Percentiles rank a stretch among this genome's conserved stretches.
These are phyloP conservation scores for Drosophila sordidula DNA, from an alignment of 2,888 invertebrate species.

Conservation along the genomic window DNA sequence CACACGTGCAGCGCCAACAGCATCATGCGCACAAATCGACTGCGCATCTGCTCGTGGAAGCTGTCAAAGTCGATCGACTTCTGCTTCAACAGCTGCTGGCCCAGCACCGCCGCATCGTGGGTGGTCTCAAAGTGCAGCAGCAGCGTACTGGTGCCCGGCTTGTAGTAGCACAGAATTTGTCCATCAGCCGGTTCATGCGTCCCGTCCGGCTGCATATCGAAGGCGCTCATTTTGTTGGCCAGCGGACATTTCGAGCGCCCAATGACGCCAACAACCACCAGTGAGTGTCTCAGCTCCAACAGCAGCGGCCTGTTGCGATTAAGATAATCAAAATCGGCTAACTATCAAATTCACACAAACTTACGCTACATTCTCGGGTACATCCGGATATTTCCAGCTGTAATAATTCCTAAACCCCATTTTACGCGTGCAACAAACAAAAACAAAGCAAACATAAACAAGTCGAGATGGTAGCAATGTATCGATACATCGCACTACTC, in stretches of 20 bases:
- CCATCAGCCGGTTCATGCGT: slow-evolving; percentile 82
- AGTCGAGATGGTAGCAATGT: slow-evolving; percentile 26
- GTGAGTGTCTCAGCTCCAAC: slow-evolving; percentile 30
- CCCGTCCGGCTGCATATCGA: slow-evolving; percentile 65
- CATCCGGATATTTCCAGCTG: slow-evolving; percentile 76
- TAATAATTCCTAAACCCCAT: slow-evolving; percentile 65
- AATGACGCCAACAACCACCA: slow-evolving; percentile 84
- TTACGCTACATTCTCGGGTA: slow-evolving; percentile 74
- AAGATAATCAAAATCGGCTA: background rate
- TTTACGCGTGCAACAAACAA: slow-evolving; percentile 21
- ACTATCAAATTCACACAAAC: slow-evolving; percentile 5
- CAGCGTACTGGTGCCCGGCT: slow-evolving; percentile 86
- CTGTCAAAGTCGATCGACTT: slow-evolving; percentile 72
- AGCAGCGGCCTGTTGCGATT: slow-evolving; percentile 36
- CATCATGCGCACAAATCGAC: slow-evolving; percentile 88
- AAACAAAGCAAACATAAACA: slow-evolving; percentile 46
- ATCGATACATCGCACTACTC: slow-evolving; percentile 11
- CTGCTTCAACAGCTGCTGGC: slow-evolving; percentile 60
- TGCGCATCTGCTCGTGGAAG: slow-evolving; percentile 81
- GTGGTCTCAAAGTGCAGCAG: slow-evolving; percentile 86
- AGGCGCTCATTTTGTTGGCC: slow-evolving; percentile 84
- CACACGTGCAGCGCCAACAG: slow-evolving; percentile 92
- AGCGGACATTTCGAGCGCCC: slow-evolving; percentile 82
- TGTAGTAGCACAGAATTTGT: slow-evolving; percentile 87
- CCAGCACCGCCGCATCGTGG: slow-evolving; percentile 80